Evolutionary conservation across 1,140 invertebrate genomes (phyloP).

Genomic region (Drosophila sechellia): DNA sequence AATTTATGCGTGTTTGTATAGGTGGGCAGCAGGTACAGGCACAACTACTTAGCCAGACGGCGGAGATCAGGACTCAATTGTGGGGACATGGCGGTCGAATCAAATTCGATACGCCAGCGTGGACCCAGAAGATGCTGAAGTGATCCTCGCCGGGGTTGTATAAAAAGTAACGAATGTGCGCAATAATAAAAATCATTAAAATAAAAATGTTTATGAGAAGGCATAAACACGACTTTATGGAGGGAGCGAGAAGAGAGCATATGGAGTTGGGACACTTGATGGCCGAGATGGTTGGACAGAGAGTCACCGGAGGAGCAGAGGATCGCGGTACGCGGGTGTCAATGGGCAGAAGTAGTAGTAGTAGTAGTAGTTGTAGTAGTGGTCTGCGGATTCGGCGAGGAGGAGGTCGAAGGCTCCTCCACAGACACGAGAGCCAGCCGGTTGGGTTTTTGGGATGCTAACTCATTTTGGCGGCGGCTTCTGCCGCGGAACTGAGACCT

Average conservation of each 20-base stretch:
- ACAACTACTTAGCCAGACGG: slow-evolving; percentile 46
- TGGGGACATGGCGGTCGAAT: slow-evolving; percentile 39
- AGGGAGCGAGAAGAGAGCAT: slow-evolving; percentile 10
- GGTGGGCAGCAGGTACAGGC: slow-evolving; percentile 18
- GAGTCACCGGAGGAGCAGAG: slow-evolving; percentile 15
- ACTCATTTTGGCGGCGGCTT: slow-evolving; percentile 79
- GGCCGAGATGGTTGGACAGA: slow-evolving; percentile 24
- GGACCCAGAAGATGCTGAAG: slow-evolving; percentile 19
- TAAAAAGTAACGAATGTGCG: slow-evolving; percentile 83
- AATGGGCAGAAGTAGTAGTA: slow-evolving; percentile 65
- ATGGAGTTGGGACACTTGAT: slow-evolving; percentile 64
- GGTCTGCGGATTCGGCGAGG: slow-evolving; percentile 25
- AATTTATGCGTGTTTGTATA: slow-evolving; percentile 35
- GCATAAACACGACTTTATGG: slow-evolving; percentile 78
- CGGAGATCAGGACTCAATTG: slow-evolving; percentile 48
- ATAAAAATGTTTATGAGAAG: slow-evolving; percentile 84
- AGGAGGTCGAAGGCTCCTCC: slow-evolving; percentile 18
- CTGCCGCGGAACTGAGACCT: slow-evolving; percentile 28
- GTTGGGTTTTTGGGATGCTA: slow-evolving; percentile 68
- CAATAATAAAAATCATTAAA: slow-evolving; percentile 84
- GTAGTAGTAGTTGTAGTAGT: slow-evolving; percentile 43
- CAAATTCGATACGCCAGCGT: slow-evolving; percentile 31
- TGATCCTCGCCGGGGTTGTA: slow-evolving; percentile 63
- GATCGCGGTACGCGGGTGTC: slow-evolving; percentile 39
- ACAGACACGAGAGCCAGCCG: slow-evolving; percentile 30